phyloP scores from a whole-genome alignment of 35 echinoderm and acorn worm genomes.

The Apostichopus parvimensis region DNA sequence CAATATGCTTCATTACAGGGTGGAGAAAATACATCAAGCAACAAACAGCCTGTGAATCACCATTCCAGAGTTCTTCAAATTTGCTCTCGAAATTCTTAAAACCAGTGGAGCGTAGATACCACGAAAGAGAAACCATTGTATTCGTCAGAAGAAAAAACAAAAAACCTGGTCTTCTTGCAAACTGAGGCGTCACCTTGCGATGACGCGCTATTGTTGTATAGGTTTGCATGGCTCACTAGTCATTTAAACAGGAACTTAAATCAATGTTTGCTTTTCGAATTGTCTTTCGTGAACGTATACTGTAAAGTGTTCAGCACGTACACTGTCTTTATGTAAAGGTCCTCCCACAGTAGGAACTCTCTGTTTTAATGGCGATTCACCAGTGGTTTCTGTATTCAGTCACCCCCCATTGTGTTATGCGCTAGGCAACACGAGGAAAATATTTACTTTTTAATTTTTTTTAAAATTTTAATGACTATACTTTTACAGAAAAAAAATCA shows the following conservation, averaged over 20 bases:
- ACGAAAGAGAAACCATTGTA: background rate
- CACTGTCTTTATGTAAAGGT: too few species aligned
- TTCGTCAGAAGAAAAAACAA: constrained; percentile 23
- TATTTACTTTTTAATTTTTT: too few species aligned
- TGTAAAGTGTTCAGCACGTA: too few species aligned
- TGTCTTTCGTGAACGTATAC: background rate
- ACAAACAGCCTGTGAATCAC: background rate
- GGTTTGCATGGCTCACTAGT: constrained; percentile 9
- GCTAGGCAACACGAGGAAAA: too few species aligned
- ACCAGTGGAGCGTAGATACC: background rate
- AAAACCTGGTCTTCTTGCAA: background rate
- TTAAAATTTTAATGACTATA: too few species aligned
- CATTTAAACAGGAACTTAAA: constrained; percentile 16
- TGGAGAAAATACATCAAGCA: background rate
- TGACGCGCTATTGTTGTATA: background rate
- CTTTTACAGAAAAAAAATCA: too few species aligned
- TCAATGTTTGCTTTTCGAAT: constrained; percentile 35
- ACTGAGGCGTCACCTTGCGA: background rate
- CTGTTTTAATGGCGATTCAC: too few species aligned
- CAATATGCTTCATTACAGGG: background rate
- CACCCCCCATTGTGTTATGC: too few species aligned
- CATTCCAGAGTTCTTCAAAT: constrained; percentile 25
- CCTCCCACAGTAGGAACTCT: too few species aligned
- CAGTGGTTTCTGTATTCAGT: too few species aligned
- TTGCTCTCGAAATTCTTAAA: constrained; percentile 23